A percentile compares a stretch with the other conserved stretches of the same genome.
These are phyloP conservation scores for Eubasilissa regina DNA, from an alignment of 1,140 invertebrate species.

Conservation along the genomic window DNA sequence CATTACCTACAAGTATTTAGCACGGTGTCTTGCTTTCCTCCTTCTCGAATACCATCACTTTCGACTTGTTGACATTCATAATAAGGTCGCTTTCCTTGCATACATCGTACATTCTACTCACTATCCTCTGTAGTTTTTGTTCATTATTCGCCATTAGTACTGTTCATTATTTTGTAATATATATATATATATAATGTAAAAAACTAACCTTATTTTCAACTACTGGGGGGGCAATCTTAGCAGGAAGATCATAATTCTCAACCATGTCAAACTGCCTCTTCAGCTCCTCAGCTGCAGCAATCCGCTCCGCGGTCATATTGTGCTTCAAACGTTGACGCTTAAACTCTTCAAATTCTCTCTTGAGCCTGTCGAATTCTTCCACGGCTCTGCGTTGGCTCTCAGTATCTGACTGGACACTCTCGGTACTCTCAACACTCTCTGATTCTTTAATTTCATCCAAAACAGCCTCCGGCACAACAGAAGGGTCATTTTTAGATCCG, in stretches of 20 bases:
- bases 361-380: conserved; percentile 35
- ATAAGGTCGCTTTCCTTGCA: no score
- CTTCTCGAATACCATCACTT: no score
- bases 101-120: no score
- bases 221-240: neutral
- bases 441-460: neutral
- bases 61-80: no score
- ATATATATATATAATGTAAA: no score
- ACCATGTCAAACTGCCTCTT: conserved; percentile 50
- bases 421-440: neutral
- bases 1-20: no score
- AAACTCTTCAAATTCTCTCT: conserved; percentile 40
- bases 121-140: no score
- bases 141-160: no score
- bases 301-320: conserved; percentile 5
- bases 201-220: conserved; percentile 20
- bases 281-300: conserved; percentile 41
- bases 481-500: neutral
- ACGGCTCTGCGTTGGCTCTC: conserved; percentile 17
- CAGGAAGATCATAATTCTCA: conserved; percentile 40
- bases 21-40: no score
- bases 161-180: no score
- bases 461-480: neutral
- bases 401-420: neutral
- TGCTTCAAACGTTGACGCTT: conserved; percentile 18